These are phyloP conservation scores for Petrocephalus schoutedeni DNA, from an alignment of 2,797 vertebrate species.

Conservation along the genomic window DNA sequence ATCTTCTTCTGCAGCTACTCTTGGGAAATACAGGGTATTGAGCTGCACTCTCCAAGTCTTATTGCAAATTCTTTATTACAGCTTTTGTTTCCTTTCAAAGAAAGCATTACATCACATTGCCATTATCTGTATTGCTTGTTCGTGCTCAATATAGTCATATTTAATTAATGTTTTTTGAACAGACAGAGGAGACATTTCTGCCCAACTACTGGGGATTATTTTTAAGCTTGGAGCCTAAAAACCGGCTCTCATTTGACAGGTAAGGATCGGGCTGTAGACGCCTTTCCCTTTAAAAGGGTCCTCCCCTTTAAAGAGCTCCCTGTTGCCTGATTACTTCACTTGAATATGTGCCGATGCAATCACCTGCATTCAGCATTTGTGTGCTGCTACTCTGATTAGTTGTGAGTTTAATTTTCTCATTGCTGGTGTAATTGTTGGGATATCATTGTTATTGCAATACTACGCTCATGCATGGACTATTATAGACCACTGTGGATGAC, in stretches of 20 bases:
- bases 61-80: not conserved
- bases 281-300: slow-evolving; percentile 4
- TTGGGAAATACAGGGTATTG: not conserved
- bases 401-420: not conserved
- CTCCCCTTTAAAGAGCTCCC: not conserved
- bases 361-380: not conserved
- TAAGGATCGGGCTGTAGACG: not conserved
- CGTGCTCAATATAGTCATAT: not conserved
- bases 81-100: not conserved
- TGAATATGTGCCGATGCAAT: not conserved
- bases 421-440: not conserved
- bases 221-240: not conserved
- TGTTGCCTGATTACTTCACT: not conserved
- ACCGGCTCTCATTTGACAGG: not conserved
- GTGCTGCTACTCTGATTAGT: not conserved
- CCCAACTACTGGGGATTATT: not conserved
- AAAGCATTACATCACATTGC: not conserved
- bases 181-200: not conserved
- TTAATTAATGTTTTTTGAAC: not conserved
- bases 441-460: not conserved
- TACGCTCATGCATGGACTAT: not conserved
- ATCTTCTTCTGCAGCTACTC: not conserved
- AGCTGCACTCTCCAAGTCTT: not conserved
- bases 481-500: not conserved
- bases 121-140: not conserved